Evolutionary conservation across 2,888 invertebrate species (phyloP), one percentile per base, ranked within the genome.

Genomic region (Ligdia adustata): DNA sequence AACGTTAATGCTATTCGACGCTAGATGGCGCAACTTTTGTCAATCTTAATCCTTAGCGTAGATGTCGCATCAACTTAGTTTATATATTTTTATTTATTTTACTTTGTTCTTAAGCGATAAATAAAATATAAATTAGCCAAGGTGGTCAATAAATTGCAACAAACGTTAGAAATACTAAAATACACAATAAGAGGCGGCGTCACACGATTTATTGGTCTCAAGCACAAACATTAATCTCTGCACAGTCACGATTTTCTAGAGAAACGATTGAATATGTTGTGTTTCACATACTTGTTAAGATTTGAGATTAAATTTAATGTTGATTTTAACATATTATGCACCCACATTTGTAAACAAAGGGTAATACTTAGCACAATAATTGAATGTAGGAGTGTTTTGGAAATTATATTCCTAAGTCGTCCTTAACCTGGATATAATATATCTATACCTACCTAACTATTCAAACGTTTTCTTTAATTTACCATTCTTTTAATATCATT

Each of bases 11-110:
- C 86, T 79, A 84, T 71, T 81, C 69, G 22, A 40, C 72, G 49
- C 45, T 29, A 83, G 86, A 72, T 79, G 79, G 77, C 83, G 75
- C 60, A 41, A 16, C 16, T 9, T 15, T 35, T 1, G 6, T 9
- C 34, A 18, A 9, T 7, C 4, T n/a, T n/a, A n/a, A n/a, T n/a
- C n/a, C n/a, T n/a, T n/a, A n/a, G n/a, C n/a, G n/a, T n/a, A n/a
- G n/a, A n/a, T n/a, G n/a, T n/a, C n/a, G n/a, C n/a, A n/a, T n/a
- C n/a, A n/a, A n/a, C n/a, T n/a, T n/a, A n/a, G n/a, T n/a, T n/a
- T n/a, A n/a, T n/a, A n/a, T n/a, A n/a, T n/a, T n/a, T n/a, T n/a
- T n/a, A 4, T 27, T 1, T 5, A n/a, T 2, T 9, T 35, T 0
- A 6, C 6, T 24, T 14, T 9, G 15, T 3, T 13, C 22, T 4